Evolutionary conservation across 2,888 invertebrate species (phyloP).

Genomic region (Copidosoma aretas): DNA sequence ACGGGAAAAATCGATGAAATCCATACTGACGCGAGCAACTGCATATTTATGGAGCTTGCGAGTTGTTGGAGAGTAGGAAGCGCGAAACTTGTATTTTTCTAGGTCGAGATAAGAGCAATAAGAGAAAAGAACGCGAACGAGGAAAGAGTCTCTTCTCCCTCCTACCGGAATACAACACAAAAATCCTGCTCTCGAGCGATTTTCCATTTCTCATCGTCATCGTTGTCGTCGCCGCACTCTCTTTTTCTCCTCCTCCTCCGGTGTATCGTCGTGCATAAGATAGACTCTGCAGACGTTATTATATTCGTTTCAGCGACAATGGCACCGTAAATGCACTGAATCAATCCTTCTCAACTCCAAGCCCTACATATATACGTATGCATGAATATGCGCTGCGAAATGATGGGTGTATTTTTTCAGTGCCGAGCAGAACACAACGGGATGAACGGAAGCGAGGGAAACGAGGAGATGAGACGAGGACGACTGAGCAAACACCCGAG

Average conservation of each 20-base stretch:
- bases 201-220: neutral
- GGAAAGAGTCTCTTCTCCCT: neutral
- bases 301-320: too few relatives aligned
- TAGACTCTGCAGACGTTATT: too few relatives aligned
- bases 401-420: too few relatives aligned
- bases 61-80: conserved; percentile 17
- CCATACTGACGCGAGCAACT: conserved; percentile 20
- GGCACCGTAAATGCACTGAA: too few relatives aligned
- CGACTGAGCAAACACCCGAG: conserved; percentile 37
- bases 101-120: conserved; percentile 37
- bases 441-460: conserved; percentile 4
- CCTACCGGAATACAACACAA: neutral
- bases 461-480: conserved; percentile 18
- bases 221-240: neutral
- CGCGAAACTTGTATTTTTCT: conserved; percentile 35
- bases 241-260: too few relatives aligned
- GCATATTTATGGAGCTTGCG: too few relatives aligned
- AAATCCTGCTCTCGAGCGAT: conserved; percentile 24
- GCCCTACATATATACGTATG: too few relatives aligned
- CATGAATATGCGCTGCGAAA: too few relatives aligned
- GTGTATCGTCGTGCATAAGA: too few relatives aligned
- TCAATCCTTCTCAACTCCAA: too few relatives aligned
- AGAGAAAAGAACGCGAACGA: conserved; percentile 2
- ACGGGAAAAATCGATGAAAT: conserved; percentile 20
- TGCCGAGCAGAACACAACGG: too few relatives aligned